phyloP scores from a whole-genome alignment of 2,888 invertebrate species.

The Volucella zonaria region DNA sequence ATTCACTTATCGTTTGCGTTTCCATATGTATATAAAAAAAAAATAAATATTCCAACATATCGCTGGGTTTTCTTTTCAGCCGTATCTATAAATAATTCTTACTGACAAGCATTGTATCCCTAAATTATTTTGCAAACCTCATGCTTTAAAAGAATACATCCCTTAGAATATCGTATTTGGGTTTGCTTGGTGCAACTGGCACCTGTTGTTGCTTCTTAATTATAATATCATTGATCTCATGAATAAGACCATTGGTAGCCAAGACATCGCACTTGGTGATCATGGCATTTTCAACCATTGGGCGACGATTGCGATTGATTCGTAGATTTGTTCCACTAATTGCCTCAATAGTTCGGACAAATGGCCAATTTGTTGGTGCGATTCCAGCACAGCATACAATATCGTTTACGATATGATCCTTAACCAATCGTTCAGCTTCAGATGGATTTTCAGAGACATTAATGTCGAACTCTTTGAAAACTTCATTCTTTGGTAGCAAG shows the following conservation, averaged over 20 bases:
- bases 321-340: constrained; percentile 80
- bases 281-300: constrained; percentile 82
- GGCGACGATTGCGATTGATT: constrained; percentile 82
- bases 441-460: constrained; percentile 75
- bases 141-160: constrained; percentile 73
- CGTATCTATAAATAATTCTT: constrained; percentile 41
- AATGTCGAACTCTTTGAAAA: constrained; percentile 81
- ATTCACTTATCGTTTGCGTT: constrained; percentile 10
- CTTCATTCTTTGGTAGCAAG: constrained; percentile 82
- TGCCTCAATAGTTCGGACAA: constrained; percentile 81
- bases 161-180: constrained; percentile 62
- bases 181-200: constrained; percentile 10
- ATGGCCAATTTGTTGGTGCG: constrained; percentile 82
- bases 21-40: constrained; percentile 44
- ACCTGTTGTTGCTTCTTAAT: constrained; percentile 74
- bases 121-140: not conserved
- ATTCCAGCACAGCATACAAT: constrained; percentile 82
- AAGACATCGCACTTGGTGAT: constrained; percentile 82
- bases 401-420: constrained; percentile 82
- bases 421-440: constrained; percentile 79
- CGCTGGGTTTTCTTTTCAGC: constrained; percentile 33
- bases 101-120: constrained; percentile 33
- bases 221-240: constrained; percentile 82
- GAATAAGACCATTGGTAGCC: constrained; percentile 81
- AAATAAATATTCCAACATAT: constrained; percentile 53